Conservation (phyloP, 2,113 vertebrate genomes). For the Cyphomyrus plagiostoma region DNA sequence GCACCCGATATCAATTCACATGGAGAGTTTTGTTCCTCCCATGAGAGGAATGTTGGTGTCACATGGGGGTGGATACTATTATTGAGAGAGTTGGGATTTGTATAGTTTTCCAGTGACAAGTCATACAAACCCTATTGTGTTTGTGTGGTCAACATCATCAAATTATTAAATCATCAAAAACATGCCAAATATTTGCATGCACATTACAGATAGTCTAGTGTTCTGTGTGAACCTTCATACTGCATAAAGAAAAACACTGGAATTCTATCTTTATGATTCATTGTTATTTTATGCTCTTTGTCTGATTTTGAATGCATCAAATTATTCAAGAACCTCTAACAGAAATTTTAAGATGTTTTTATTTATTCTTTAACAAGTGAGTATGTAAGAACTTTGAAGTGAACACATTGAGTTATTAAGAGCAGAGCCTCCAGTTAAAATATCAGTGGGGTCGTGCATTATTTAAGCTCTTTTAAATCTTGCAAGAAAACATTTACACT, state of each 20-base stretch:
- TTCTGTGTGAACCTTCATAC: background rate
- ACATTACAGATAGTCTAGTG: background rate
- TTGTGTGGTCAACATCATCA: background rate
- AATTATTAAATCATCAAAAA: background rate
- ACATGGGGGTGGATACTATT: background rate
- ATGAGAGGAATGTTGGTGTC: background rate
- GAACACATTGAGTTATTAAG: background rate
- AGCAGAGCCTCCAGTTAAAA: background rate
- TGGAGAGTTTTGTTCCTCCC: background rate
- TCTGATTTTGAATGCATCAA: background rate
- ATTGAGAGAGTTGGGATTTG: background rate
- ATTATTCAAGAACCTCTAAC: background rate
- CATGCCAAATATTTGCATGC: background rate
- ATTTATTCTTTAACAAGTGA: background rate
- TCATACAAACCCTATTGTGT: background rate
- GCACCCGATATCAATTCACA: background rate
- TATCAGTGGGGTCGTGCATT: background rate
- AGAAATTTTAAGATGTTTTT: background rate
- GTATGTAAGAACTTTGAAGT: background rate
- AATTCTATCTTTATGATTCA: background rate
- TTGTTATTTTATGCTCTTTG: background rate
- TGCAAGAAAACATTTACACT: background rate
- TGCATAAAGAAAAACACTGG: background rate
- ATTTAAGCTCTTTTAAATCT: background rate
- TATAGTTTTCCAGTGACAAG: background rate